Conservation (phyloP, 2,888 invertebrate genomes). For the Yponomeuta sedellus region DNA sequence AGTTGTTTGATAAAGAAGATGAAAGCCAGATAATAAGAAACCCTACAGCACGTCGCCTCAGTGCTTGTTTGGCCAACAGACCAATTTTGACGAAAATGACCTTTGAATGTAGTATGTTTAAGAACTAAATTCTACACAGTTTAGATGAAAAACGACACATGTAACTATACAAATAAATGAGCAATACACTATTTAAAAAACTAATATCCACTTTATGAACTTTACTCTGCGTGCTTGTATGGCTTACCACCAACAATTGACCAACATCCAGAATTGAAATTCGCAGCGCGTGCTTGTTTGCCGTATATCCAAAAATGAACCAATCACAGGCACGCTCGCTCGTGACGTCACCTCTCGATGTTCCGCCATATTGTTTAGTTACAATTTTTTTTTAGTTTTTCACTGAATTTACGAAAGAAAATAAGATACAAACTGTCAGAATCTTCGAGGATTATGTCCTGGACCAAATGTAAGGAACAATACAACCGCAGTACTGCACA, state of each 20-base stretch:
- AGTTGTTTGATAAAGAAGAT: no score
- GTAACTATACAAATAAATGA: constrained; percentile 5
- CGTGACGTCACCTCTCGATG: no score
- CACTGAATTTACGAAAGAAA: no score
- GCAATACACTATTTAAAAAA: constrained; percentile 4
- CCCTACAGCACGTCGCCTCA: background rate
- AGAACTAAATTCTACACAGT: constrained; percentile 3
- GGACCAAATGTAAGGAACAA: no score
- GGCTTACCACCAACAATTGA: constrained; percentile 7
- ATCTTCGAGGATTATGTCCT: no score
- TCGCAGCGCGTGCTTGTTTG: constrained; percentile 1
- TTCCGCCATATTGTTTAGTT: no score
- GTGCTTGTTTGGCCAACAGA: constrained; percentile 7
- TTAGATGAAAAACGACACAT: background rate
- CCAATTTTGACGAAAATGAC: constrained; percentile 5
- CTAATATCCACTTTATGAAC: constrained; percentile 1
- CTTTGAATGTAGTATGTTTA: constrained; percentile 1
- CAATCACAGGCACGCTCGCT: no score
- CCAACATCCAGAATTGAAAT: constrained; percentile 3
- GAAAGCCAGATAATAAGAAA: no score
- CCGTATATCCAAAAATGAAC: background rate
- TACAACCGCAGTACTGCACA: no score
- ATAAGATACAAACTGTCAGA: no score
- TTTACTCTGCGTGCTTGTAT: constrained; percentile 4
- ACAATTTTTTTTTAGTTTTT: no score